Conservation (phyloP, 2,113 vertebrate genomes). For the Tor tambroides region DNA sequence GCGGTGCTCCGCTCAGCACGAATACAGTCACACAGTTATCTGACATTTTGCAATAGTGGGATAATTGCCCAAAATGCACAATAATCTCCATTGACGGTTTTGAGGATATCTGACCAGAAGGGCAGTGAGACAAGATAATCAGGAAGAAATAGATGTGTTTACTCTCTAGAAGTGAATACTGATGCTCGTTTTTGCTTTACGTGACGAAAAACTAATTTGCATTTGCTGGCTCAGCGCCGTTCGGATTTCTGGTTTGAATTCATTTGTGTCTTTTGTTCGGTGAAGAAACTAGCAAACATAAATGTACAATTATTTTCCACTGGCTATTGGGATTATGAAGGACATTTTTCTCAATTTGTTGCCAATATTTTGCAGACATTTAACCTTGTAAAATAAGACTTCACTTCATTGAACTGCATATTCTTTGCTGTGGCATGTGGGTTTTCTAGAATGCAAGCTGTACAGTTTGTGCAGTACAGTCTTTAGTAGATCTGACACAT, state of each 20-base stretch:
- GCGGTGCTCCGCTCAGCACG: conserved; percentile 41
- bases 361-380: not conserved
- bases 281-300: conserved; percentile 12
- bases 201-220: conserved; percentile 29
- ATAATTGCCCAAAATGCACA: conserved; percentile 60
- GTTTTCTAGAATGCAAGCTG: not conserved
- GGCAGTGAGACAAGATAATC: conserved; percentile 51
- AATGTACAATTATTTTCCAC: not conserved
- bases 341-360: not conserved
- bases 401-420: conserved; percentile 1
- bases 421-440: not conserved
- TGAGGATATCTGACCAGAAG: conserved; percentile 44
- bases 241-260: not conserved
- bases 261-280: conserved; percentile 36
- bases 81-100: conserved; percentile 50
- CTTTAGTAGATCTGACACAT: conserved; percentile 4
- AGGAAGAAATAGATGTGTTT: conserved; percentile 17
- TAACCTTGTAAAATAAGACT: conserved; percentile 20
- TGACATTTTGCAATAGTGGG: conserved; percentile 58
- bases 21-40: conserved; percentile 52
- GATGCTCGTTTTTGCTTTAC: conserved; percentile 21
- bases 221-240: conserved; percentile 22
- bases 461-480: not conserved
- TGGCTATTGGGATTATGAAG: not conserved
- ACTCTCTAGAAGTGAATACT: conserved; percentile 12